Evolutionary conservation across 2,797 vertebrate genomes (phyloP).

Genomic region (Callimico goeldii): DNA sequence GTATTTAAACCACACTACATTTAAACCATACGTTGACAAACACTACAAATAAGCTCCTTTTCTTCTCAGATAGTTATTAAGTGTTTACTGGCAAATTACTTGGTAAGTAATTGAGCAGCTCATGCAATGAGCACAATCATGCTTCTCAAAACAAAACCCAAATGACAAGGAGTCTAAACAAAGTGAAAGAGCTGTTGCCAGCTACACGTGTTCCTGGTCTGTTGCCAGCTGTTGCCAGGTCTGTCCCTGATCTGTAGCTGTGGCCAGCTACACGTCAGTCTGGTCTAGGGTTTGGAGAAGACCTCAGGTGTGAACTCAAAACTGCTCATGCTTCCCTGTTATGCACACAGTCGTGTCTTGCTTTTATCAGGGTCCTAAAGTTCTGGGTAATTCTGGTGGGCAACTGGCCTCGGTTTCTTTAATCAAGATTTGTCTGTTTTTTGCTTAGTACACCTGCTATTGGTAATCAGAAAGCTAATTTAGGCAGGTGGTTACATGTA

Average conservation of each 20-base stretch:
- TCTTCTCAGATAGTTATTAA: neutral
- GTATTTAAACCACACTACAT: neutral
- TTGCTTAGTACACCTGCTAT: neutral
- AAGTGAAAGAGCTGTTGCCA: neutral
- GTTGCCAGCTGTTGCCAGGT: too few species aligned
- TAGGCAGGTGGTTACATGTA: neutral
- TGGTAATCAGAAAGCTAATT: constrained; percentile 54
- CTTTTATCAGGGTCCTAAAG: neutral
- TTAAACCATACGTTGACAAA: neutral
- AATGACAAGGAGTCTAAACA: neutral
- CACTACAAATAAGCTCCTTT: neutral
- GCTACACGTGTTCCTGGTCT: too few species aligned
- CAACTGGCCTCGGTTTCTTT: neutral
- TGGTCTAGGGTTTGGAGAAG: neutral
- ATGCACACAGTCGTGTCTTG: neutral
- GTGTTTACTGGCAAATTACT: neutral
- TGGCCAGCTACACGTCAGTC: neutral
- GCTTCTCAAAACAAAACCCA: neutral
- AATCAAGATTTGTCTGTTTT: neutral
- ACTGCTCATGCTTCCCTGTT: neutral
- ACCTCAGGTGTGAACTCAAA: neutral
- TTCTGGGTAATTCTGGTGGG: neutral
- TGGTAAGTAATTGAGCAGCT: neutral
- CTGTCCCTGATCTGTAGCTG: too few species aligned
- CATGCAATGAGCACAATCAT: neutral